Evolutionary conservation across 2,113 vertebrate genomes (phyloP), one percentile per base, ranked within the genome.

Genomic region (Chlorodrepanis virens): DNA sequence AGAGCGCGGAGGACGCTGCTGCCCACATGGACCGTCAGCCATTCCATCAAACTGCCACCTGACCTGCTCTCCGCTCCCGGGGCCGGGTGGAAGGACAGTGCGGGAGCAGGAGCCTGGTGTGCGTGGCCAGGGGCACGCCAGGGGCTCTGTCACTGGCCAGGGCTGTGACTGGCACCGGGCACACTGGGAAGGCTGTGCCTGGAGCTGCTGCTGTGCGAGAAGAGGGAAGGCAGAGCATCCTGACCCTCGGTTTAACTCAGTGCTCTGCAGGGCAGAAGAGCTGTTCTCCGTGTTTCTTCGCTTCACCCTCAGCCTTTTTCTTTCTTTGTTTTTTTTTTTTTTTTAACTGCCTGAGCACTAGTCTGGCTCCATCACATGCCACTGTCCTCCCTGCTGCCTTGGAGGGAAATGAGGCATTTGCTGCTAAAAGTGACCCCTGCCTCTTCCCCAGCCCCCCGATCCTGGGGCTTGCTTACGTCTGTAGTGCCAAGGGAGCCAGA

Each of bases 401-500:
- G 35, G 49, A 78, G 80, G 78, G 68, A 76, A 84, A 50, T 0
- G 71, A 89, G 93, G 91, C 80, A n/a, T 95, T 74, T 92, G 90
- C 92, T 96, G 94, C 95, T 96, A 88, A 68, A 76, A 68, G 87
- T 82, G 89, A 49, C 79, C 80, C 90, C 47, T 1, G 67, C 70
- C 76, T 84, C 87, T 83, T 53, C 69, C 60, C 49, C 50, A 31
- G 72, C 18, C 85, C 45, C 86, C 22, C 2, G 12, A 9, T 23
- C 14, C n/a, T 16, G 44, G 83, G 39, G 78, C 56, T 86, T 11
- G 68, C 82, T 68, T 25, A 77, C 0, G 31, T 56, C 45, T 24
- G 37, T 49, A 56, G 83, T 75, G 89, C 63, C 9, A 35, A 28
- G 35, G 45, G 65, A 61, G 75, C 56, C 49, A 11, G 80, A 18